Evolutionary conservation across 2,797 vertebrate genomes (phyloP).

Genomic region (Kryptolebias ocellatus): DNA sequence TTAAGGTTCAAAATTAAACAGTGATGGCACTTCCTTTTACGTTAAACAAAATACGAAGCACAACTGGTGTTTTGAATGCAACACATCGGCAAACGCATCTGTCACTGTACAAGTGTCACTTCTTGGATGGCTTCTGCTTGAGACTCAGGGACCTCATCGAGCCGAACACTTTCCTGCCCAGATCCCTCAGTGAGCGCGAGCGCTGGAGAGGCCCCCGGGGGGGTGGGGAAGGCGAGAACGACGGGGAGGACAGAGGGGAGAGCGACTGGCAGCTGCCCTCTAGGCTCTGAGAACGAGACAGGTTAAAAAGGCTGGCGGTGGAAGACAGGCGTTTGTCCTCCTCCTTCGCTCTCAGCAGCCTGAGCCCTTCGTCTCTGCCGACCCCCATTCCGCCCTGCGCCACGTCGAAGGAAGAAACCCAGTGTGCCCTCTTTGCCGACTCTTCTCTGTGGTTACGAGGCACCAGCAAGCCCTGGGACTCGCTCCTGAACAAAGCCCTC

Average conservation of each 20-base stretch:
- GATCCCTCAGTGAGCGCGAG: constrained; percentile 85
- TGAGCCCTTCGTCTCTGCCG: constrained; percentile 59
- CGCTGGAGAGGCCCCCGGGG: constrained; percentile 76
- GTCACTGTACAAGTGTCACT: constrained; percentile 70
- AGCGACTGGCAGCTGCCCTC: constrained; percentile 81
- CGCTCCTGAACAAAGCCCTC: constrained; percentile 81
- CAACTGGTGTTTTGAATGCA: constrained; percentile 38
- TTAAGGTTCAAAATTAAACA: constrained; percentile 26
- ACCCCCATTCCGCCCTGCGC: constrained; percentile 62
- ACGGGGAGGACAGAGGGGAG: constrained; percentile 82
- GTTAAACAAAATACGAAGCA: constrained; percentile 50
- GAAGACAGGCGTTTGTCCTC: constrained; percentile 81
- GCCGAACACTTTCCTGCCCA: constrained; percentile 84
- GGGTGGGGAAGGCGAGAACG: constrained; percentile 81
- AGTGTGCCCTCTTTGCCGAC: constrained; percentile 70
- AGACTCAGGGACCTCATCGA: constrained; percentile 85
- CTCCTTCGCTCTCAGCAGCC: constrained; percentile 62
- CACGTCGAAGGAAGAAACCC: constrained; percentile 86
- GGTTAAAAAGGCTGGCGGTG: constrained; percentile 83
- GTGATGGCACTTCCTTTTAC: constrained; percentile 40
- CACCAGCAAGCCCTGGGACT: constrained; percentile 82
- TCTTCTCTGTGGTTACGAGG: constrained; percentile 68
- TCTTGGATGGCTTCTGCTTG: constrained; percentile 80
- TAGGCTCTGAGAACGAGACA: constrained; percentile 81
- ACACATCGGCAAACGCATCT: constrained; percentile 28